A percentile compares a stretch with the other conserved stretches of the same genome.
phyloP scores from a whole-genome alignment of 2,113 vertebrate species.

The Coregonus clupeaformis region DNA sequence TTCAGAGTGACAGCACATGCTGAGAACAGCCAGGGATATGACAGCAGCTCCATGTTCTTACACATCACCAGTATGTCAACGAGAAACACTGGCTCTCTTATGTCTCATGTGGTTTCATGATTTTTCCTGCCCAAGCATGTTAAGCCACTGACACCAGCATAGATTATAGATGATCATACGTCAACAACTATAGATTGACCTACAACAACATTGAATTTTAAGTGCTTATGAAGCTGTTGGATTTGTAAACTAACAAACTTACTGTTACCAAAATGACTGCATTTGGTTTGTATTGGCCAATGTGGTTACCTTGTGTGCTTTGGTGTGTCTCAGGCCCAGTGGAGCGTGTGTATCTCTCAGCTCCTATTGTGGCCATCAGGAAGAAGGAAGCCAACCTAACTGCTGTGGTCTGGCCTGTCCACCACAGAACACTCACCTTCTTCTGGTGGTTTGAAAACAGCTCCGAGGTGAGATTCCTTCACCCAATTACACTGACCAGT shows the following conservation, averaged over 20 bases:
- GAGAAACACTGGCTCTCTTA: not conserved
- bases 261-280: too few relatives aligned
- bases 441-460: conserved; percentile 98
- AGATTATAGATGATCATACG: too few relatives aligned
- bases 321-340: conserved; percentile 79
- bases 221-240: too few relatives aligned
- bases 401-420: conserved; percentile 88
- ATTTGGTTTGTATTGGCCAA: too few relatives aligned
- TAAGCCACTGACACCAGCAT: not conserved
- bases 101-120: not conserved
- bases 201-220: too few relatives aligned
- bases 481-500: not conserved
- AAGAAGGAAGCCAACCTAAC: conserved; percentile 90
- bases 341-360: conserved; percentile 86
- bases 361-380: conserved; percentile 85
- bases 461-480: conserved; percentile 81
- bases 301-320: not conserved
- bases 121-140: not conserved
- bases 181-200: too few relatives aligned
- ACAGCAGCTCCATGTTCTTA: conserved; percentile 84
- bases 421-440: conserved; percentile 85
- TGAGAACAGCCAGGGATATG: conserved; percentile 88
- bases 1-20: conserved; percentile 87
- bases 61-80: conserved; percentile 90
- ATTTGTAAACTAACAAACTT: too few relatives aligned